These are phyloP conservation scores for Drosophila nigritarsus DNA, from an alignment of 2,888 invertebrate genomes.

Conservation along the genomic window DNA sequence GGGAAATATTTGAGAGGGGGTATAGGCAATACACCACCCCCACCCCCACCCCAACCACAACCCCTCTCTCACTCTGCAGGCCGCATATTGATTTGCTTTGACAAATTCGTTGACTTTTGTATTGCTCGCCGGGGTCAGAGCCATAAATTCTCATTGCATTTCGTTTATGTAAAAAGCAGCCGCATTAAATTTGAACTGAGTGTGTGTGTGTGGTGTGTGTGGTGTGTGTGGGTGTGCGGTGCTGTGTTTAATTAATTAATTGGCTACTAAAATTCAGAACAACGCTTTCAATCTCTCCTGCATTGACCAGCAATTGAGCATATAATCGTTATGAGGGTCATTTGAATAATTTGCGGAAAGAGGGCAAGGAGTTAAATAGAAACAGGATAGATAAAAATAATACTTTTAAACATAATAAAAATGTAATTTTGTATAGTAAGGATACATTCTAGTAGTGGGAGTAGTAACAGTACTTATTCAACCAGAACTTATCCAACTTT, in stretches of 20 bases:
- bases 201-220: conserved; percentile 41
- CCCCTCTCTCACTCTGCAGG: not conserved
- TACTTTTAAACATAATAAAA: not conserved
- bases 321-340: conserved; percentile 75
- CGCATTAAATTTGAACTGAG: conserved; percentile 12
- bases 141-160: conserved; percentile 78
- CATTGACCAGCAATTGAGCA: conserved; percentile 66
- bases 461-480: not conserved
- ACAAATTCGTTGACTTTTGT: conserved; percentile 64
- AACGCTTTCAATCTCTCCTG: conserved; percentile 38
- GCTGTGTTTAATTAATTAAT: conserved; percentile 73
- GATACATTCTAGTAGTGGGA: fast-evolving
- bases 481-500: not conserved
- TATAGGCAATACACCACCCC: not conserved
- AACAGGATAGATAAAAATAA: not conserved
- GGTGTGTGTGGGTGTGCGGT: conserved; percentile 41
- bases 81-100: conserved; percentile 71
- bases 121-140: conserved; percentile 12
- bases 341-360: conserved; percentile 57
- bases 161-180: conserved; percentile 69
- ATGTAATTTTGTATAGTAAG: fast-evolving
- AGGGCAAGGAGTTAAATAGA: not conserved
- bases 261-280: conserved; percentile 51
- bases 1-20: conserved; percentile 43
- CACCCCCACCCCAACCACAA: not conserved